Conservation (phyloP, 2,888 invertebrate species). For the Mongoloraphidia duomilia region DNA sequence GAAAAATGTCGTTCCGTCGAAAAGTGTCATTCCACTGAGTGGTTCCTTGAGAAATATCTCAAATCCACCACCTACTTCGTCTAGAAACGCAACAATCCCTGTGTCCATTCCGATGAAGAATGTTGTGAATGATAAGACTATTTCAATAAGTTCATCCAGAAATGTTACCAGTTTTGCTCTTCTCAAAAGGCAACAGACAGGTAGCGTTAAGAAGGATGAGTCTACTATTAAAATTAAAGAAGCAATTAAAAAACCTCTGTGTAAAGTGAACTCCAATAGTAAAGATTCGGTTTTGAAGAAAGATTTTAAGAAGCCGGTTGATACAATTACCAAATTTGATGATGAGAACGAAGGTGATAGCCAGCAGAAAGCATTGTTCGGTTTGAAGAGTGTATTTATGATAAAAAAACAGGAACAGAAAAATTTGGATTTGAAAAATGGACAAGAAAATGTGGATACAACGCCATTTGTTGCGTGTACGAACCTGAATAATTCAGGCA, state of each 20-base stretch:
- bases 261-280: neutral
- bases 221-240: conserved; percentile 1
- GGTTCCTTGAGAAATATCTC: too few species aligned
- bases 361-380: neutral
- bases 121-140: neutral
- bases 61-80: too few species aligned
- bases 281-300: neutral
- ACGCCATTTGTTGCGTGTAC: neutral
- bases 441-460: neutral
- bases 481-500: neutral
- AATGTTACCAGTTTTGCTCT: conserved; percentile 4
- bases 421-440: neutral
- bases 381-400: conserved; percentile 1
- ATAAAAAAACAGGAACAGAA: conserved; percentile 1
- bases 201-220: neutral
- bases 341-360: neutral
- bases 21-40: too few species aligned
- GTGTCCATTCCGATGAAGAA: too few species aligned
- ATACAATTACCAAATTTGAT: neutral
- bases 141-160: neutral
- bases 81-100: too few species aligned
- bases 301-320: neutral
- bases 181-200: neutral
- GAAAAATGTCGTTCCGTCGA: too few species aligned
- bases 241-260: neutral